Evolutionary conservation across 1,140 invertebrate species (phyloP).

Genomic region (Macrobrachium rosenbergii): DNA sequence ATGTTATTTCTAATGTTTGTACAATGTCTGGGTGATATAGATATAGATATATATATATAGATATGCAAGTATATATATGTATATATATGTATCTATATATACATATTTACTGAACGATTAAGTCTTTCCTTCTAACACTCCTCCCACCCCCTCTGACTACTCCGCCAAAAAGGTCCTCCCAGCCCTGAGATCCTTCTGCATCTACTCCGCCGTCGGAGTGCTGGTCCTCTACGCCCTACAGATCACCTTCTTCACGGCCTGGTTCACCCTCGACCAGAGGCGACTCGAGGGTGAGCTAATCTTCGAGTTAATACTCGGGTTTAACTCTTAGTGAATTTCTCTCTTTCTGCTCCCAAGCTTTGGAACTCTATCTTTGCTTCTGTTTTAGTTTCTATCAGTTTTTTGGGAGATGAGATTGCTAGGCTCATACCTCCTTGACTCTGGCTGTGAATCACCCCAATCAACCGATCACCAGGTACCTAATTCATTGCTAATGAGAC

Average conservation of each 20-base stretch:
- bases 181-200: slow-evolving; percentile 73
- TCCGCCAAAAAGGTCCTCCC: slow-evolving; percentile 71
- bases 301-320: background rate
- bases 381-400: too few relatives aligned
- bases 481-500: too few relatives aligned
- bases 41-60: background rate
- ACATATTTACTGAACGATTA: background rate
- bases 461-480: too few relatives aligned
- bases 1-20: background rate
- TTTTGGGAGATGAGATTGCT: too few relatives aligned
- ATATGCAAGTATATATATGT: background rate
- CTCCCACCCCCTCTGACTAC: background rate
- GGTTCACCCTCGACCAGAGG: slow-evolving; percentile 74
- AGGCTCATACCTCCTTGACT: too few relatives aligned
- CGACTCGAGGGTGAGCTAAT: slow-evolving; percentile 69
- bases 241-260: slow-evolving; percentile 75
- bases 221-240: slow-evolving; percentile 74
- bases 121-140: too few relatives aligned
- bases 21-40: background rate
- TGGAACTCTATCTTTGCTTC: background rate
- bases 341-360: background rate
- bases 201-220: slow-evolving; percentile 73
- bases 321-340: background rate
- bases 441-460: too few relatives aligned
- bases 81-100: background rate